Base-by-base conservation (phyloP, 1,140 invertebrate species). In the Euschistus heros region DNA sequence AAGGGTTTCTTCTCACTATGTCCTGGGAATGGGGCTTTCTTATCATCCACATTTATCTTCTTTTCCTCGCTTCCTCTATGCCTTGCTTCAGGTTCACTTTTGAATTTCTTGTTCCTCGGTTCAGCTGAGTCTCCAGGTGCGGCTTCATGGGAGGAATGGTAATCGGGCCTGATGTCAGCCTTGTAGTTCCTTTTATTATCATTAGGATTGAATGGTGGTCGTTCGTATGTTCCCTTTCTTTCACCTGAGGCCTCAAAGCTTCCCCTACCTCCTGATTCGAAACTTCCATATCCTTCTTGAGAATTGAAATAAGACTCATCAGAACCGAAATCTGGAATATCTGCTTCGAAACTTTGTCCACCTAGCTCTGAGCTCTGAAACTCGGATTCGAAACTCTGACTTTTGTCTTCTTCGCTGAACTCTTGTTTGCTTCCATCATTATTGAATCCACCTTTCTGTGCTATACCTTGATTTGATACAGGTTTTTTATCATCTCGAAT, bases 341-440 rank as follows among this genome's bases (percentile, higher is more conserved):
- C 54, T 22, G 54, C 18, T 57, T 57, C 54, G 54, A 57, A 57
- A 26, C 54, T 57, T 15, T 57, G 54, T 15, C 54, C 54, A 6
- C 54, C 54, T 4, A 57, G 10, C 15, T 57, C 54, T 2, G 54
- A 5, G 14, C 54, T 57, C 24, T 57, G 18, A 24, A 57, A 57
- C 15, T 57, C 54, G 24, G 54, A 57, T 26, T 57, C 54, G 54
- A 57, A 57, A 24, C 54, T 57, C 14, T 57, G 54, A 6, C 54
- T 24, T 24, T 15, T 26, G 6, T 57, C 54, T 24, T 57, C 54
- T 4, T 15, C 24, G 54, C 54, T 57, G 54, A 57, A 57, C 33
- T 37, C 33, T 37, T 37, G 24, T 5, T 50, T 22, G 47, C 2
- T 50, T 18, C 22, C 22, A 17, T 22, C 22, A 20, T 50, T 50